A percentile compares a stretch with the other conserved stretches of the same genome.
phyloP scores from a whole-genome alignment of 1,140 invertebrate genomes.

The Portunus trituberculatus region DNA sequence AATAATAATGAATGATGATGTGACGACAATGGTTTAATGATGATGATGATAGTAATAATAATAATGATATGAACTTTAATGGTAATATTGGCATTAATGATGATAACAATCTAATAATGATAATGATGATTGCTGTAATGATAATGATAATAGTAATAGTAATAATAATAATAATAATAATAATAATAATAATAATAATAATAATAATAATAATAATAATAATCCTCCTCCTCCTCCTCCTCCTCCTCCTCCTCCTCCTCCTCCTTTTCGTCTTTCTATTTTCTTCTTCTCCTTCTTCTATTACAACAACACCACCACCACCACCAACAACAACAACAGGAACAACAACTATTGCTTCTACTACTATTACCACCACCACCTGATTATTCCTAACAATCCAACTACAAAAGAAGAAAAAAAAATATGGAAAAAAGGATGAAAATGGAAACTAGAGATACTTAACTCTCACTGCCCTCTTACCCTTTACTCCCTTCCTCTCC shows the following conservation, averaged over 20 bases:
- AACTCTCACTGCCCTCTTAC: background rate
- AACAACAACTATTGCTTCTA: too few relatives aligned
- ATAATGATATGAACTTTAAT: background rate
- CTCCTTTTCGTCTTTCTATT: too few relatives aligned
- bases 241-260: background rate
- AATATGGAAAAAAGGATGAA: too few relatives aligned
- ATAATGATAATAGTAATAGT: background rate
- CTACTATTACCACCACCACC: too few relatives aligned
- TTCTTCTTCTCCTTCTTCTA: too few relatives aligned
- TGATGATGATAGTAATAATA: background rate
- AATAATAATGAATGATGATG: background rate
- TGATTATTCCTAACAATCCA: too few relatives aligned
- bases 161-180: conserved; percentile 13
- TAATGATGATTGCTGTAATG: background rate
- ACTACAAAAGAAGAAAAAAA: too few relatives aligned
- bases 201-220: background rate
- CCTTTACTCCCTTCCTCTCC: background rate
- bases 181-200: background rate
- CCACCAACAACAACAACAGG: too few relatives aligned
- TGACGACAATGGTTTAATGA: too few relatives aligned
- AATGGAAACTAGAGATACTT: too few relatives aligned
- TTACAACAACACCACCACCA: too few relatives aligned
- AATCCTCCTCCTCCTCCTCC: background rate
- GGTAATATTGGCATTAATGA: too few relatives aligned
- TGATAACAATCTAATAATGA: background rate